Evolutionary conservation across 53 echinoderm and acorn worm genomes (phyloP).

Genomic region (Zoroaster sp.): DNA sequence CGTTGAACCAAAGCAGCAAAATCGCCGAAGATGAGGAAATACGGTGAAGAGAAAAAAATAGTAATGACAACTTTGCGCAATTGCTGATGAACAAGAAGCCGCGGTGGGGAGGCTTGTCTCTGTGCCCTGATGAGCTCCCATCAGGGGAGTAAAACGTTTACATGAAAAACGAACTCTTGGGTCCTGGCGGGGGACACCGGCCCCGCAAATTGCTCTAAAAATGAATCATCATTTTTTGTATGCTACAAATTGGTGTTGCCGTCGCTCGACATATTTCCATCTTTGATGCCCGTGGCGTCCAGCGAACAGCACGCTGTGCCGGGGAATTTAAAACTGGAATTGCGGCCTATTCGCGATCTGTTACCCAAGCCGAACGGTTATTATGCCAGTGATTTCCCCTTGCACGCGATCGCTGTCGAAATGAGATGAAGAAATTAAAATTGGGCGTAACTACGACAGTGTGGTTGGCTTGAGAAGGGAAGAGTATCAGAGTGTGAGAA

Average conservation of each 20-base stretch:
- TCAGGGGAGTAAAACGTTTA: slow-evolving; percentile 2
- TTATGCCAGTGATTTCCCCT: not conserved
- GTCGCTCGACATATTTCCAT: slow-evolving; percentile 48
- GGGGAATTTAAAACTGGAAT: slow-evolving; percentile 46
- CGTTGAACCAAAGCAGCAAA: not conserved
- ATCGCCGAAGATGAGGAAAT: not conserved
- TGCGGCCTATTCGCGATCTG: slow-evolving; percentile 2
- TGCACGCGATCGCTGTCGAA: slow-evolving; percentile 24
- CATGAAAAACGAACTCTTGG: slow-evolving; percentile 4
- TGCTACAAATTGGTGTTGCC: slow-evolving; percentile 51
- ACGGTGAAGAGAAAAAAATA: not conserved
- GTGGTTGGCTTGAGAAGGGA: not conserved
- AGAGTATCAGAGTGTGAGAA: not conserved
- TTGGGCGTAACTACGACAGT: not conserved
- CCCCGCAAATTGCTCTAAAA: slow-evolving; percentile 44
- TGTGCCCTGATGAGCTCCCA: not conserved
- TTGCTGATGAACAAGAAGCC: not conserved
- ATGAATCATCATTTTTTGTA: slow-evolving; percentile 26
- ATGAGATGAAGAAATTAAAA: not conserved
- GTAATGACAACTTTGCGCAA: slow-evolving; percentile 40
- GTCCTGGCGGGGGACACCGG: slow-evolving; percentile 8
- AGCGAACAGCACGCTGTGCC: slow-evolving; percentile 5
- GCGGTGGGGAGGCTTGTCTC: not conserved
- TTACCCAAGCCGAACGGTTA: slow-evolving; percentile 10
- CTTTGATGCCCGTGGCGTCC: slow-evolving; percentile 22